Evolutionary conservation across 1,140 invertebrate species (phyloP), one percentile per base, ranked within the genome.

Genomic region (Caenorhabditis latens): DNA sequence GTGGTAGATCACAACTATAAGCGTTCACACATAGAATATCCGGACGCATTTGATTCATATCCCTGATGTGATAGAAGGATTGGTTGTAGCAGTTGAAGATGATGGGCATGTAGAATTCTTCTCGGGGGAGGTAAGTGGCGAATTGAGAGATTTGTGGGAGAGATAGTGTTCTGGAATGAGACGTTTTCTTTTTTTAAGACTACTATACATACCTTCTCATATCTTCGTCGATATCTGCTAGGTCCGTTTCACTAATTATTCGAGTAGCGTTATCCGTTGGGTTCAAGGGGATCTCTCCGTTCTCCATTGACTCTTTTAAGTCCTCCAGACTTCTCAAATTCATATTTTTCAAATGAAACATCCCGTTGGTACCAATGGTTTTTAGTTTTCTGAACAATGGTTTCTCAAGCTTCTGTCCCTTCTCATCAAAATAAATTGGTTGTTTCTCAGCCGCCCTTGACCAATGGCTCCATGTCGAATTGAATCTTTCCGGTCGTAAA

Each of bases 1-100:
- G 71, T 24, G 71, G 71, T n/a, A 79, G 71, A 79, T 79, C 71
- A 79, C 71, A 79, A 50, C 71, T 79, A n/a, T 79, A 79, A n/a
- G 71, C 71, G 53, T 79, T 79, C 14, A 79, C 71, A 79, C 71
- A 79, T 19, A 71, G 67, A 19, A 46, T 79, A 24, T 79, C n/a
- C 4, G 43, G 71, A 19, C 71, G 46, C 46, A 50, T 50, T 50
- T 50, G 71, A 50, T 50, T 50, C 13, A n/a, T 79, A 24, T 79
- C 71, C 24, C 71, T 19, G 24, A 79, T 9, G 46, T 79, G 71
- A 50, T 79, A 79, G n/a, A 79, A 79, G 5, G 71, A 79, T 53
- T 79, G 19, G 24, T 79, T 79, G 13, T 79, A 79, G n/a, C 71
- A 79, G 19, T 50, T 24, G n/a, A 79, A 79, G 11, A 79, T 50